A percentile compares a stretch with the other conserved stretches of the same genome.
phyloP scores from a whole-genome alignment of 2,113 vertebrate species.

The Psittacula cyanocephala region DNA sequence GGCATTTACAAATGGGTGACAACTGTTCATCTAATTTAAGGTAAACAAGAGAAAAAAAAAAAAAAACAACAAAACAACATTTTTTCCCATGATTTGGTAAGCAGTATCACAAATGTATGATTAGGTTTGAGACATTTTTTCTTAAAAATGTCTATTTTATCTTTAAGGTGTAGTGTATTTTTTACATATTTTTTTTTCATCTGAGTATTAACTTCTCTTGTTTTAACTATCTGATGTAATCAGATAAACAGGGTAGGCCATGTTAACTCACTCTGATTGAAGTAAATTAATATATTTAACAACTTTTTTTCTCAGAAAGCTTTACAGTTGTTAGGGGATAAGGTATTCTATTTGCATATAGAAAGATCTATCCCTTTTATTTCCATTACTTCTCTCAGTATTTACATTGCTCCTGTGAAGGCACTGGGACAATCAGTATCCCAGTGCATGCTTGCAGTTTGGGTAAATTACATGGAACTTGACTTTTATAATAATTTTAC shows the following conservation, averaged over 20 bases:
- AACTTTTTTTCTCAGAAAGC: not conserved
- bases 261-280: not conserved
- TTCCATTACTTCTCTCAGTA: not conserved
- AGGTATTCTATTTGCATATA: not conserved
- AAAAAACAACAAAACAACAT: not conserved
- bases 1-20: constrained; percentile 54
- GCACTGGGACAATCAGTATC: not conserved
- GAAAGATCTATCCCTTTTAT: not conserved
- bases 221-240: not conserved
- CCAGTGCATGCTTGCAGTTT: not conserved
- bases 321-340: not conserved
- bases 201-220: not conserved
- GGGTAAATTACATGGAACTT: not conserved
- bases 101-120: not conserved
- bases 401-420: not conserved
- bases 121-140: not conserved
- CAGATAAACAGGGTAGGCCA: not conserved
- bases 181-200: not conserved
- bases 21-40: constrained; percentile 63
- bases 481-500: not conserved
- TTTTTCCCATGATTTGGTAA: not conserved
- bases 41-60: not conserved
- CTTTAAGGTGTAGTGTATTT: not conserved
- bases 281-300: not conserved
- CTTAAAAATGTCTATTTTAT: not conserved